These are phyloP conservation scores for Salvelinus sp. DNA, from an alignment of 2,113 vertebrate species.

Conservation along the genomic window DNA sequence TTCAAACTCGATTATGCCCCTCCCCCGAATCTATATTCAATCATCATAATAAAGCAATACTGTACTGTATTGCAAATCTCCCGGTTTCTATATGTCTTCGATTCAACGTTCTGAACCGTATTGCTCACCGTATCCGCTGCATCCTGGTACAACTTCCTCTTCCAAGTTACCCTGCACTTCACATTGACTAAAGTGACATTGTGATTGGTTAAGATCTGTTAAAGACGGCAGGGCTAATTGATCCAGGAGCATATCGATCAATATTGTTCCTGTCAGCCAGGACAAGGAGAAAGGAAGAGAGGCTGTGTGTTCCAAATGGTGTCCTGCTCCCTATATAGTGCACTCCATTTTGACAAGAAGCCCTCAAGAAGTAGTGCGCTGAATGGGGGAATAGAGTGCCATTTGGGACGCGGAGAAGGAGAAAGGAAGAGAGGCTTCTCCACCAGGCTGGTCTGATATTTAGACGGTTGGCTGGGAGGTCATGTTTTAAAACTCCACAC, in stretches of 20 bases:
- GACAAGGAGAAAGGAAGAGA: too few relatives aligned
- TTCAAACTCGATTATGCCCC: not conserved
- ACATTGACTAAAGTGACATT: slow-evolving; percentile 12
- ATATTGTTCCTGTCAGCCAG: slow-evolving; percentile 36
- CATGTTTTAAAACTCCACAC: slow-evolving; percentile 65
- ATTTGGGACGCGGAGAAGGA: too few relatives aligned
- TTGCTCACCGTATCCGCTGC: too few relatives aligned
- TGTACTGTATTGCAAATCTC: not conserved
- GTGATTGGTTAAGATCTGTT: slow-evolving; percentile 29
- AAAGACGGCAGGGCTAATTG: slow-evolving; percentile 54
- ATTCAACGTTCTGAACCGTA: too few relatives aligned
- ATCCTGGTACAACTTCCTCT: not conserved
- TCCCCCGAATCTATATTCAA: not conserved
- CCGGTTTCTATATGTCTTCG: too few relatives aligned
- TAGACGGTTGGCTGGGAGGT: slow-evolving; percentile 54
- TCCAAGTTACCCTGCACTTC: not conserved
- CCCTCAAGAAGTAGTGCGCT: too few relatives aligned
- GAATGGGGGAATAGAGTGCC: too few relatives aligned
- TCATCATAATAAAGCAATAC: too few relatives aligned
- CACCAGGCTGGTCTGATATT: not conserved
- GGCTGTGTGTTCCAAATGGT: too few relatives aligned
- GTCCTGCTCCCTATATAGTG: too few relatives aligned
- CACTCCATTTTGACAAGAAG: too few relatives aligned
- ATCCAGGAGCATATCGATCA: slow-evolving; percentile 53
- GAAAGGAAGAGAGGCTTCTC: slow-evolving; percentile 28